phyloP scores from a whole-genome alignment of 2,113 vertebrate species.

The Salvator merianae region DNA sequence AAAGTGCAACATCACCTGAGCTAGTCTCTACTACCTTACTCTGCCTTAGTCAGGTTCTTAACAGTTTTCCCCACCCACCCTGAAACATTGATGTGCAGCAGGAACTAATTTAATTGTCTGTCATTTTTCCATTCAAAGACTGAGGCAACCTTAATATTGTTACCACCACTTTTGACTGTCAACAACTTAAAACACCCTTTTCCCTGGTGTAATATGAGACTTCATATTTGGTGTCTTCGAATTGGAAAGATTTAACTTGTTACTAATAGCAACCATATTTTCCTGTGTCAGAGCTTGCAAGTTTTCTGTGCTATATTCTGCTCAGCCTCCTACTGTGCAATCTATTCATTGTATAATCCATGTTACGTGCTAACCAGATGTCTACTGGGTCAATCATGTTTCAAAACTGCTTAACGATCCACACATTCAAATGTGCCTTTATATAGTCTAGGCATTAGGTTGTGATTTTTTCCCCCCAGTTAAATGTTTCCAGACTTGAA shows the following conservation, averaged over 20 bases:
- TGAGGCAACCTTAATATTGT: constrained; percentile 3
- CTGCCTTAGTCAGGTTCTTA: background rate
- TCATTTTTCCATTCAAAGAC: constrained; percentile 2
- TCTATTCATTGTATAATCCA: constrained; percentile 24
- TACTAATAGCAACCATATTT: constrained; percentile 42
- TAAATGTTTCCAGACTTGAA: background rate
- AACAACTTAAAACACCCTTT: constrained; percentile 9
- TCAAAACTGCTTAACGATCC: background rate
- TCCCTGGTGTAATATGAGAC: constrained; percentile 9
- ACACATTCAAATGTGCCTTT: background rate
- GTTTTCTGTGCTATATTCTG: background rate
- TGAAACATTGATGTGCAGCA: background rate
- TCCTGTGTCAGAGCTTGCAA: background rate
- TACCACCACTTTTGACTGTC: background rate
- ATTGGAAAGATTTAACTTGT: constrained; percentile 23
- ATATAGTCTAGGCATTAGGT: rapidly evolving
- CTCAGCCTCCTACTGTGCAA: constrained; percentile 8
- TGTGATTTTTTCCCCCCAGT: background rate
- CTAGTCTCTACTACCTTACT: background rate
- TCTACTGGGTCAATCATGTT: background rate
- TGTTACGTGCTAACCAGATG: constrained; percentile 12
- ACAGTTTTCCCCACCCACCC: background rate
- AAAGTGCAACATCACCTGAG: background rate
- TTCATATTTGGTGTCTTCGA: constrained; percentile 6
- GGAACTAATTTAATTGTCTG: background rate